These are phyloP conservation scores for Acipenser ruthenus DNA, from an alignment of 2,797 vertebrate species.

Conservation along the genomic window DNA sequence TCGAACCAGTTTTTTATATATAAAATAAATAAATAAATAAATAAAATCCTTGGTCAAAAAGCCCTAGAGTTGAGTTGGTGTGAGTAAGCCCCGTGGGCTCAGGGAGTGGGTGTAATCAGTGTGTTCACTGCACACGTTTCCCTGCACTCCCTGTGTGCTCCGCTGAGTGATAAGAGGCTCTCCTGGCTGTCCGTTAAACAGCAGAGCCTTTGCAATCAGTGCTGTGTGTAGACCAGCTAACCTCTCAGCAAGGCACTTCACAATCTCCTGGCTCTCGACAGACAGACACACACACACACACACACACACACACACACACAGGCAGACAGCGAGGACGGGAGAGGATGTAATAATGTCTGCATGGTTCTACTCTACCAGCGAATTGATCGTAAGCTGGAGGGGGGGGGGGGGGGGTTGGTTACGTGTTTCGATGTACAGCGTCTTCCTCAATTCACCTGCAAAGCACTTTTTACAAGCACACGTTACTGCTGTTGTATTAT, in stretches of 20 bases:
- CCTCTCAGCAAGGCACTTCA: constrained; percentile 2
- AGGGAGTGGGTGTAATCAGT: too few species aligned
- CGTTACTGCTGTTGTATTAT: too few species aligned
- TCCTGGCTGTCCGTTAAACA: not conserved
- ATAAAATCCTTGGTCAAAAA: too few species aligned
- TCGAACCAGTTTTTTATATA: too few species aligned
- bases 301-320: not conserved
- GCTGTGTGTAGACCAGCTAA: not conserved
- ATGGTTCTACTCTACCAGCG: constrained; percentile 1
- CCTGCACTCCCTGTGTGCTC: not conserved
- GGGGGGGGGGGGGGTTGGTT: not conserved
- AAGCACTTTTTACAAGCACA: too few species aligned
- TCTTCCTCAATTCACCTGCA: not conserved
- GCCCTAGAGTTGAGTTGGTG: too few species aligned
- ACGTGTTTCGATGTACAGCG: not conserved
- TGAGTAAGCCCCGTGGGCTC: too few species aligned
- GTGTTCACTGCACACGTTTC: not conserved
- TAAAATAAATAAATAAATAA: too few species aligned
- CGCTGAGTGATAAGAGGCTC: too few species aligned
- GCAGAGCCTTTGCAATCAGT: not conserved
- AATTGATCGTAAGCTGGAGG: not conserved
- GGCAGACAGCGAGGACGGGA: constrained; percentile 5
- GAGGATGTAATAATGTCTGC: not conserved
- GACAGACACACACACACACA: not conserved
- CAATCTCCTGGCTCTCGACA: constrained; percentile 5